Conservation (phyloP, 1,140 invertebrate species). For the Calephelis nemesis region DNA sequence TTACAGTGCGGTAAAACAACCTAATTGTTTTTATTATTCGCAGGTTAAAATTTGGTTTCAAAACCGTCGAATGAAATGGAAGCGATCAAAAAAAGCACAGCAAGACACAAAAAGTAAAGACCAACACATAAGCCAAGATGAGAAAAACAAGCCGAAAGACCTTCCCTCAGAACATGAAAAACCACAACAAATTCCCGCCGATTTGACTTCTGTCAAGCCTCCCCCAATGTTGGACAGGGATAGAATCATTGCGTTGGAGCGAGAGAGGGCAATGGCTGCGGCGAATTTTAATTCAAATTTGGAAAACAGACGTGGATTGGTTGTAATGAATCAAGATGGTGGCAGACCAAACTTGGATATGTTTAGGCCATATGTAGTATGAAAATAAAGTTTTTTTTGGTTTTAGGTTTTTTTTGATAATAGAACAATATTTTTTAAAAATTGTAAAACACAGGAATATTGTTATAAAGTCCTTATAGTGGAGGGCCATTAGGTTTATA, state of each 20-base stretch:
- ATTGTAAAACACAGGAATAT: not conserved
- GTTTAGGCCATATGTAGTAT: constrained; percentile 79
- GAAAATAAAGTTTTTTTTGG: constrained; percentile 65
- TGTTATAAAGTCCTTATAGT: not conserved
- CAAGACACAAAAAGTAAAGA: constrained; percentile 84
- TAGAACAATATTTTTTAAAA: constrained; percentile 5
- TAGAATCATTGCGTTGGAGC: constrained; percentile 72
- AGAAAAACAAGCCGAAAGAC: constrained; percentile 62
- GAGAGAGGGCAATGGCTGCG: constrained; percentile 69
- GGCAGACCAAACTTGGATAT: constrained; percentile 65
- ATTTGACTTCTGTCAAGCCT: constrained; percentile 73
- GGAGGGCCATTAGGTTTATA: not conserved
- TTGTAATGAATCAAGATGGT: constrained; percentile 73
- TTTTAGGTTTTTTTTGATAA: constrained; percentile 30
- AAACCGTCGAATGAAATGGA: constrained; percentile 97
- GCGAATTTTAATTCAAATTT: constrained; percentile 76
- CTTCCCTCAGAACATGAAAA: constrained; percentile 52
- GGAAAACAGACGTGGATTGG: constrained; percentile 71
- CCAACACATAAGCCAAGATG: constrained; percentile 46
- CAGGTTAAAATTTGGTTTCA: constrained; percentile 98
- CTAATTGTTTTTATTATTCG: constrained; percentile 39
- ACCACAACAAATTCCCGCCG: constrained; percentile 57
- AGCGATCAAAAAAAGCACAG: constrained; percentile 95
- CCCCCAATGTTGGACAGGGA: constrained; percentile 69
- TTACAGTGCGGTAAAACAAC: not conserved